A percentile compares a stretch with the other conserved stretches of the same genome.
Conservation (phyloP, 1,140 invertebrate genomes). For the Ganaspis sp. region DNA sequence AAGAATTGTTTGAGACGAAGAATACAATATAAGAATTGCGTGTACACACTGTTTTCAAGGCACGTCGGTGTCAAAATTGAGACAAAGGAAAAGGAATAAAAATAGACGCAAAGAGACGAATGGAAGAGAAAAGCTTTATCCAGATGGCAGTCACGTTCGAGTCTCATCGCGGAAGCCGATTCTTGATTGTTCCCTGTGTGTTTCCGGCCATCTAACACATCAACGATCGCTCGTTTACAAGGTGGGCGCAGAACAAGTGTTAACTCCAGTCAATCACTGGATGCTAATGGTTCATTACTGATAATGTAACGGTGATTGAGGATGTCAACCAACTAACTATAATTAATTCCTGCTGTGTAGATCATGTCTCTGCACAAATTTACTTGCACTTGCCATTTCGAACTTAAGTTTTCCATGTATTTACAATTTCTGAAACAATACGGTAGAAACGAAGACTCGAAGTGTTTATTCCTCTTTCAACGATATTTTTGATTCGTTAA, state of each 20-base stretch:
- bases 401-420: too few relatives aligned
- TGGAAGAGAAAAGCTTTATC: not conserved
- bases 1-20: not conserved
- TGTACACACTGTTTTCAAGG: not conserved
- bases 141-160: slow-evolving; percentile 63
- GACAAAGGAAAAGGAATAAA: slow-evolving; percentile 10
- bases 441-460: too few relatives aligned
- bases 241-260: slow-evolving; percentile 61
- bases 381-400: too few relatives aligned
- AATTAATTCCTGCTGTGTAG: not conserved
- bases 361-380: not conserved
- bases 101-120: not conserved
- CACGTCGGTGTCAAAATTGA: slow-evolving; percentile 6
- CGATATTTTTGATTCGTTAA: too few relatives aligned
- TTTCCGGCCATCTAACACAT: slow-evolving; percentile 52
- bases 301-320: slow-evolving; percentile 71
- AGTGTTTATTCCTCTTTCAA: too few relatives aligned
- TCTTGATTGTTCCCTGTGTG: slow-evolving; percentile 64
- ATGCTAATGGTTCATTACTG: slow-evolving; percentile 70
- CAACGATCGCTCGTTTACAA: slow-evolving; percentile 51
- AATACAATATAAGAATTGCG: not conserved
- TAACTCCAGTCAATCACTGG: slow-evolving; percentile 68
- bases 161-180: slow-evolving; percentile 51
- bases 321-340: slow-evolving; percentile 59
- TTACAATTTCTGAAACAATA: too few relatives aligned